Percentiles rank a stretch among this genome's conserved stretches.
Conservation (phyloP, 2,888 invertebrate genomes). For the Drosophila kambysellisi region DNA sequence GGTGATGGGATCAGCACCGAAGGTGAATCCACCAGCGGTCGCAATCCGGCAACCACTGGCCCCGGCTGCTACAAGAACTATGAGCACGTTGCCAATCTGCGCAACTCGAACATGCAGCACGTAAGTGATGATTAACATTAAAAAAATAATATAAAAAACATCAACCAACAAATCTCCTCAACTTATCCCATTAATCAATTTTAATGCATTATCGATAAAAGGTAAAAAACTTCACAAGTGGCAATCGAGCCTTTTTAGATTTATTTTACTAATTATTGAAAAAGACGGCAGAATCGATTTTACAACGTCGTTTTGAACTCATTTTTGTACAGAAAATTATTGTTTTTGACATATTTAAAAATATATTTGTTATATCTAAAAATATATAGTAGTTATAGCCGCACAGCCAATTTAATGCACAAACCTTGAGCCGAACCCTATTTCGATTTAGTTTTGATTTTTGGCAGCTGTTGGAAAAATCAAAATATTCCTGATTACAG, state of each 20-base stretch:
- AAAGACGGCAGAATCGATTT: background rate
- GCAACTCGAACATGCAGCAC: conserved; percentile 83
- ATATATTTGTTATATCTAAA: background rate
- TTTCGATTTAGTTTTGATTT: background rate
- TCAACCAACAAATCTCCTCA: background rate
- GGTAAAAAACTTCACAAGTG: conserved; percentile 1
- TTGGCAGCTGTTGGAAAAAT: background rate
- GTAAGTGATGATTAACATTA: conserved; percentile 65
- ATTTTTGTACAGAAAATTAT: background rate
- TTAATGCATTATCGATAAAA: conserved; percentile 1
- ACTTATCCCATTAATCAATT: background rate
- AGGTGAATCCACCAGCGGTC: conserved; percentile 86
- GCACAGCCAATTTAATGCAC: background rate
- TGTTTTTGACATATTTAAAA: background rate
- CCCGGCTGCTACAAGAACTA: conserved; percentile 92
- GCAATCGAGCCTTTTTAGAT: background rate
- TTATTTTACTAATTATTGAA: background rate
- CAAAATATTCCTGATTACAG: background rate
- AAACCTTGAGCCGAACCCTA: background rate
- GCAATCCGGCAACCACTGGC: conserved; percentile 90
- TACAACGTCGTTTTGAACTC: background rate
- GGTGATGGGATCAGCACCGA: conserved; percentile 93
- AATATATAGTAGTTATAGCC: background rate
- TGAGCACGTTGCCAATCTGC: conserved; percentile 87
- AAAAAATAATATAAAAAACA: background rate